Percentiles rank a stretch among this genome's conserved stretches.
These are phyloP conservation scores for Drepana arcuata DNA, from an alignment of 1,140 invertebrate genomes.

Conservation along the genomic window DNA sequence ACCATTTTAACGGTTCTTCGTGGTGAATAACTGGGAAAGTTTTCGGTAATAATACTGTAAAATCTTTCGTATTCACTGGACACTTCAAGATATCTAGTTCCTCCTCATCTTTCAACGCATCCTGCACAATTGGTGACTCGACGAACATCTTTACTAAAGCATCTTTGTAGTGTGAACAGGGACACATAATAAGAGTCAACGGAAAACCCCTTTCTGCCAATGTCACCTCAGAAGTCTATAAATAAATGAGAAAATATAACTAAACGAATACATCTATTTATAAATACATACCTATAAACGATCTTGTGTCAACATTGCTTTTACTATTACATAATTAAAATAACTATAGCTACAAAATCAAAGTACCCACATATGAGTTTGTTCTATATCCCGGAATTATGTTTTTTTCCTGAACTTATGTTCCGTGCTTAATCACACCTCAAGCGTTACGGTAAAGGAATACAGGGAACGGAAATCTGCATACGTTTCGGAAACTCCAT, in stretches of 20 bases:
- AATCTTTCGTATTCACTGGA: slow-evolving; percentile 38
- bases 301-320: no score
- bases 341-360: no score
- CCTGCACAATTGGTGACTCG: slow-evolving; percentile 24
- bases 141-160: slow-evolving; percentile 41
- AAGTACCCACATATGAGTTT: no score
- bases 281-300: no score
- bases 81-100: slow-evolving; percentile 29
- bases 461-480: no score
- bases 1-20: slow-evolving; percentile 41
- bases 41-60: slow-evolving; percentile 45
- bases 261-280: no score
- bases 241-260: slow-evolving; percentile 13
- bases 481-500: no score
- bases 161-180: slow-evolving; percentile 42
- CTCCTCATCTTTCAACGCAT: slow-evolving; percentile 40
- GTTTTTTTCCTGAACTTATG: no score
- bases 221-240: slow-evolving; percentile 32
- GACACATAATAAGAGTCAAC: slow-evolving; percentile 42
- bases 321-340: no score
- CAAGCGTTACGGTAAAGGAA: no score
- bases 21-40: slow-evolving; percentile 35
- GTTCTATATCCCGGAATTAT: no score
- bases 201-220: slow-evolving; percentile 49
- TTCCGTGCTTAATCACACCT: no score